Conservation (phyloP, 1,140 invertebrate genomes). For the Lordiphosa mommai region DNA sequence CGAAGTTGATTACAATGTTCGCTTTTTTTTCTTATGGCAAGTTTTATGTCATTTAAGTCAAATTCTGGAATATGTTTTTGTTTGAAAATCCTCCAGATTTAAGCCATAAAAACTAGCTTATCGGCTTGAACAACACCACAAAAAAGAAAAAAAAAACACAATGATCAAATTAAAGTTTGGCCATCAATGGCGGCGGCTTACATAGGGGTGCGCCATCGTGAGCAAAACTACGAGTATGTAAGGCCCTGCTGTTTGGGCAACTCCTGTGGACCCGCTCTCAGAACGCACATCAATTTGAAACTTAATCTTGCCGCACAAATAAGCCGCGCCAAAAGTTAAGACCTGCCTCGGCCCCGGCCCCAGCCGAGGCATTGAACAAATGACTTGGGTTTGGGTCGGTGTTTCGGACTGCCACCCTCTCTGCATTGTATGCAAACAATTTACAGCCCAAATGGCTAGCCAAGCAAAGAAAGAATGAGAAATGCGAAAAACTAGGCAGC, state of each 20-base stretch:
- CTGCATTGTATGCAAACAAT: conserved; percentile 69
- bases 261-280: conserved; percentile 18
- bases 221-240: conserved; percentile 7
- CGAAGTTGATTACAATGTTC: too few species aligned
- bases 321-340: conserved; percentile 73
- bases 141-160: conserved; percentile 1
- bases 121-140: conserved; percentile 10
- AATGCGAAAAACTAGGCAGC: conserved; percentile 47
- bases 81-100: background rate
- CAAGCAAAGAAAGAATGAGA: conserved; percentile 29
- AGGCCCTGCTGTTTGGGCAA: conserved; percentile 1
- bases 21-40: too few species aligned
- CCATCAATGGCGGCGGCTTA: conserved; percentile 55
- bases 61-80: too few species aligned
- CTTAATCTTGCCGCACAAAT: conserved; percentile 75
- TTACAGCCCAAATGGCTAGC: conserved; percentile 60
- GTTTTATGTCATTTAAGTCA: too few species aligned
- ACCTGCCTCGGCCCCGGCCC: conserved; percentile 27
- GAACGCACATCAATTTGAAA: conserved; percentile 74
- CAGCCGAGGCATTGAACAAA: conserved; percentile 25
- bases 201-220: background rate
- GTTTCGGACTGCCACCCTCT: background rate
- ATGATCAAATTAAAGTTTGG: conserved; percentile 69
- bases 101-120: conserved; percentile 40
- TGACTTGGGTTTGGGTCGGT: conserved; percentile 26